Evolutionary conservation across 2,888 invertebrate species (phyloP).

Genomic region (Pelosia muscerda): DNA sequence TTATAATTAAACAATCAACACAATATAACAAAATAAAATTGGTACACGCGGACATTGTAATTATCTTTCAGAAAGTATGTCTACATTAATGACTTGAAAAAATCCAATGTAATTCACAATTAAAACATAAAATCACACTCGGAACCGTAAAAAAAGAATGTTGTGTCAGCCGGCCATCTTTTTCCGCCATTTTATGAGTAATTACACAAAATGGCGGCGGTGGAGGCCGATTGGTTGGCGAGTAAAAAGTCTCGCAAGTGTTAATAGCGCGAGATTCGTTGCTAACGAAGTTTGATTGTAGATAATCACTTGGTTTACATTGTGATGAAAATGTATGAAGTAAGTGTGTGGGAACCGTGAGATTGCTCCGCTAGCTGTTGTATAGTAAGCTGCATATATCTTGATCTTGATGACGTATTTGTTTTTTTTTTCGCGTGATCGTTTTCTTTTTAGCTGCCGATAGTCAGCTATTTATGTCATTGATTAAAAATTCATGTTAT

Average conservation of each 20-base stretch:
- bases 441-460: too few relatives aligned
- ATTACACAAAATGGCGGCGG: constrained; percentile 77
- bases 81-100: constrained; percentile 41
- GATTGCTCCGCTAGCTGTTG: constrained; percentile 33
- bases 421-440: too few relatives aligned
- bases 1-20: constrained; percentile 15
- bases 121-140: constrained; percentile 52
- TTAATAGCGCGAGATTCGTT: constrained; percentile 79
- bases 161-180: constrained; percentile 71
- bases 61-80: constrained; percentile 27
- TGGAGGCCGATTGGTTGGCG: constrained; percentile 67
- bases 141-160: constrained; percentile 60
- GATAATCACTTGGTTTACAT: constrained; percentile 67
- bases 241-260: constrained; percentile 73
- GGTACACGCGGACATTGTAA: background rate
- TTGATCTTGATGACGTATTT: too few relatives aligned
- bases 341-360: constrained; percentile 47
- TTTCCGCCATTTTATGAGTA: constrained; percentile 73
- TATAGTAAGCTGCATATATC: too few relatives aligned
- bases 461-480: too few relatives aligned
- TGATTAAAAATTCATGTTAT: too few relatives aligned
- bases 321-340: constrained; percentile 51
- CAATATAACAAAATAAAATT: constrained; percentile 14
- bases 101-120: constrained; percentile 42
- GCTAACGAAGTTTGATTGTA: constrained; percentile 77